Conservation (phyloP, 2,888 invertebrate species). For the Clitarchus hookeri region DNA sequence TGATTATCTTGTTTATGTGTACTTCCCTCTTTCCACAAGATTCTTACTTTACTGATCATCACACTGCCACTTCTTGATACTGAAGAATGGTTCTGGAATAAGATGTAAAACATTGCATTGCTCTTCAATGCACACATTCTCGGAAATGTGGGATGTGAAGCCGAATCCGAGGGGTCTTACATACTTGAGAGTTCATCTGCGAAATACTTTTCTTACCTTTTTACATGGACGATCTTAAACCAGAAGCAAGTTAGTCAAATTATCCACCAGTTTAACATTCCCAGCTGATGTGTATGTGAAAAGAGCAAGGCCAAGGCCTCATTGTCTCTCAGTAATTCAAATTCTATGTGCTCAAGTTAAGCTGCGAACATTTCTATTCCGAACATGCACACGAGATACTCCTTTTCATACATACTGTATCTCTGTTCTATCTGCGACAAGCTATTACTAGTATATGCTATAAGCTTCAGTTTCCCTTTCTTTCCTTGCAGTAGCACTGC, state of each 20-base stretch:
- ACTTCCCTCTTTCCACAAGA: too few species aligned
- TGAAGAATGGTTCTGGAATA: too few species aligned
- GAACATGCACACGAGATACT: neutral
- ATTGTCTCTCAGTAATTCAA: neutral
- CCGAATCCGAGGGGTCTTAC: neutral
- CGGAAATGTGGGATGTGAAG: neutral
- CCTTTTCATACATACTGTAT: neutral
- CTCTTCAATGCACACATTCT: too few species aligned
- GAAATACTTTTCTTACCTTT: neutral
- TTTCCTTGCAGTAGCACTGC: neutral
- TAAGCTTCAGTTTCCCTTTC: neutral
- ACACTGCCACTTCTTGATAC: too few species aligned
- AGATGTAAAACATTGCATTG: too few species aligned
- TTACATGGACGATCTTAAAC: neutral
- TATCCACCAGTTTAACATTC: neutral
- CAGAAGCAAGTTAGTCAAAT: neutral
- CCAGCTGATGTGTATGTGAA: neutral
- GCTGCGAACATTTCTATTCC: neutral
- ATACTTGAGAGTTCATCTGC: neutral
- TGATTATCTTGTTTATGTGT: too few species aligned
- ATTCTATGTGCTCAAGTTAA: neutral
- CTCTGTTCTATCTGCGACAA: neutral
- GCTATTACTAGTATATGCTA: neutral
- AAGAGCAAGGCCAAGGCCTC: neutral
- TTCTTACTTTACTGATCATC: too few species aligned